Evolutionary conservation across 2,797 vertebrate species (phyloP).

Genomic region (Notolepis coatsorum): DNA sequence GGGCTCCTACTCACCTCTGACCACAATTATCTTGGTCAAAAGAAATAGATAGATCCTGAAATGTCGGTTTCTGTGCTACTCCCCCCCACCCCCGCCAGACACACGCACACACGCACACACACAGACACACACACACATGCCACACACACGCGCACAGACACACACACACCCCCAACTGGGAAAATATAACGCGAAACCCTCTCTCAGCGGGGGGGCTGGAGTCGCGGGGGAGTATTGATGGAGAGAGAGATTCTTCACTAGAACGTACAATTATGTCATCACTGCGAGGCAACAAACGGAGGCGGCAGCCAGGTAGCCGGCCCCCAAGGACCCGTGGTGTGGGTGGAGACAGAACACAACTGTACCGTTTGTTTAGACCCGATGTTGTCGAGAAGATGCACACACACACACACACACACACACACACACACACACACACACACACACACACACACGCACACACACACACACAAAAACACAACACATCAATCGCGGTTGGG

Average conservation of each 20-base stretch:
- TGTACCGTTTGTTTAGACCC: conserved; percentile 17
- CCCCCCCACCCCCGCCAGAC: neutral
- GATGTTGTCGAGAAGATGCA: conserved; percentile 5
- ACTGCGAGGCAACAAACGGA: neutral
- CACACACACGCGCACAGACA: too few relatives aligned
- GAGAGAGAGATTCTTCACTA: neutral
- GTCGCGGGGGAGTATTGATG: too few relatives aligned
- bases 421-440: neutral
- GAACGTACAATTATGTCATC: neutral
- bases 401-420: neutral
- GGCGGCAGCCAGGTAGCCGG: neutral
- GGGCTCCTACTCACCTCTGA: conserved; percentile 18
- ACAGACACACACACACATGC: neutral
- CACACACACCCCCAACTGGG: neutral
- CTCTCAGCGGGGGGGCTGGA: neutral
- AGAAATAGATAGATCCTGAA: neutral
- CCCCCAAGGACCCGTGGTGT: conserved; percentile 13
- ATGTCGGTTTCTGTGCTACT: neutral
- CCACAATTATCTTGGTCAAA: conserved; percentile 1
- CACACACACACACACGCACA: neutral
- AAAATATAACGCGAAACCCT: neutral
- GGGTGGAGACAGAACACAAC: conserved; percentile 2
- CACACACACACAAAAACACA: neutral
- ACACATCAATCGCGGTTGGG: neutral
- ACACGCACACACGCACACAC: too few relatives aligned